phyloP scores from a whole-genome alignment of 2,888 invertebrate genomes.

The Drosophila barbarae region DNA sequence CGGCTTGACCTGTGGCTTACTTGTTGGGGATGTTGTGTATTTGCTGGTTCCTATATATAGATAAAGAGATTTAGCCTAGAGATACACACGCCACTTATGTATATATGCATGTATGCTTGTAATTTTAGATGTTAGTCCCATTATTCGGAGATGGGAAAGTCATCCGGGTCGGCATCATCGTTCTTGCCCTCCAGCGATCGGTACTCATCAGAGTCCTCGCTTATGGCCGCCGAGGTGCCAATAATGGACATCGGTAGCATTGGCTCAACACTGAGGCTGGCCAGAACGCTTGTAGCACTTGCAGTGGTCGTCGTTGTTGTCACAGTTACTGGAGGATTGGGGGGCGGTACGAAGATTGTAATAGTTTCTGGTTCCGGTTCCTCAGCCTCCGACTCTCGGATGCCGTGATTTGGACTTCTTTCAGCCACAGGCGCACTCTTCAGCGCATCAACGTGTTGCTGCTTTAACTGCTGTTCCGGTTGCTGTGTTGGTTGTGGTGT shows the following conservation, averaged over 20 bases:
- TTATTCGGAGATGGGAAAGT: constrained; percentile 76
- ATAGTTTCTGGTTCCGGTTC: constrained; percentile 33
- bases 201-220: constrained; percentile 80
- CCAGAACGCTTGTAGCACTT: constrained; percentile 17
- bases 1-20: constrained; percentile 41
- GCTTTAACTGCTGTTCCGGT: constrained; percentile 15
- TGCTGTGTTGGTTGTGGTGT: constrained; percentile 49
- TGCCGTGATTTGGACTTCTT: constrained; percentile 27
- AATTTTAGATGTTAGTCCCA: constrained; percentile 37
- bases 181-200: constrained; percentile 79
- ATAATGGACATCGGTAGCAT: constrained; percentile 57
- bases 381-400: constrained; percentile 4
- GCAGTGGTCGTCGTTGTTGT: constrained; percentile 26
- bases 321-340: constrained; percentile 16
- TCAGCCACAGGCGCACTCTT: constrained; percentile 37
- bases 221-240: constrained; percentile 57
- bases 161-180: constrained; percentile 53
- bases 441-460: constrained; percentile 20
- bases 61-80: constrained; percentile 55
- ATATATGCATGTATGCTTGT: constrained; percentile 18
- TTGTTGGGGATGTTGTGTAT: constrained; percentile 8
- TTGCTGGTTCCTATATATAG: constrained; percentile 50
- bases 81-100: constrained; percentile 43
- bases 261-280: constrained; percentile 39
- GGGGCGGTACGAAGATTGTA: constrained; percentile 45